Evolutionary conservation across 2,888 invertebrate genomes (phyloP).

Genomic region (Charanyca ferruginea): DNA sequence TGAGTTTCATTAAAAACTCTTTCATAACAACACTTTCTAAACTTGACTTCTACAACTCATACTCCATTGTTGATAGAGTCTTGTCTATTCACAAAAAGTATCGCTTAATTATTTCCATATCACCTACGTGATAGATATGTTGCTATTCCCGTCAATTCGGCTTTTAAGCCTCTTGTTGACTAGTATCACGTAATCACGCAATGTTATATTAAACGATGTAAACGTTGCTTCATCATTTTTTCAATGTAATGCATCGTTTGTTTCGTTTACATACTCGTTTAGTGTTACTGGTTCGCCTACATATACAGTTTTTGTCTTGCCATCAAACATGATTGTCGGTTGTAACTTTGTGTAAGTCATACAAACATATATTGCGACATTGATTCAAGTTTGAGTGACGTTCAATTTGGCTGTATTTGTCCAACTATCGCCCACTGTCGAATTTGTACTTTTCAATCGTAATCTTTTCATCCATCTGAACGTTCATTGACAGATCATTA

Average conservation of each 20-base stretch:
- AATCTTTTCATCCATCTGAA: constrained; percentile 62
- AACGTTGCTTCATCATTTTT: constrained; percentile 47
- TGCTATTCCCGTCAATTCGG: constrained; percentile 44
- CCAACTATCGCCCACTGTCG: constrained; percentile 72
- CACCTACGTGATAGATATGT: constrained; percentile 37
- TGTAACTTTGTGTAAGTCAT: constrained; percentile 80
- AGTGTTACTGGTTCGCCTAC: constrained; percentile 74
- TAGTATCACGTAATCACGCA: constrained; percentile 36
- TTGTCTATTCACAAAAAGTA: constrained; percentile 17
- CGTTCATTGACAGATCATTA: constrained; percentile 63
- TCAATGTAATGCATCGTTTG: constrained; percentile 54
- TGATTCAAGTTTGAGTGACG: constrained; percentile 76
- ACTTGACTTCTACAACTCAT: constrained; percentile 30
- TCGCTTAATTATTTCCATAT: constrained; percentile 27
- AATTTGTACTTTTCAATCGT: constrained; percentile 65
- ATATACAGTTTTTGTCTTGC: constrained; percentile 61
- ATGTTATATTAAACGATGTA: constrained; percentile 31
- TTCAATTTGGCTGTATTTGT: constrained; percentile 71
- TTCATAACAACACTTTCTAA: constrained; percentile 61
- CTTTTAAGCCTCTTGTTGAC: constrained; percentile 32
- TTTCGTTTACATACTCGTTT: constrained; percentile 58
- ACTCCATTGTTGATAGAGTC: constrained; percentile 39
- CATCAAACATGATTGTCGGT: constrained; percentile 76
- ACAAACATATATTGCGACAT: constrained; percentile 69
- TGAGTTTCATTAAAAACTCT: constrained; percentile 53